These are phyloP conservation scores for Triplophysa yarkandensis DNA, from an alignment of 2,797 vertebrate species.

Conservation along the genomic window DNA sequence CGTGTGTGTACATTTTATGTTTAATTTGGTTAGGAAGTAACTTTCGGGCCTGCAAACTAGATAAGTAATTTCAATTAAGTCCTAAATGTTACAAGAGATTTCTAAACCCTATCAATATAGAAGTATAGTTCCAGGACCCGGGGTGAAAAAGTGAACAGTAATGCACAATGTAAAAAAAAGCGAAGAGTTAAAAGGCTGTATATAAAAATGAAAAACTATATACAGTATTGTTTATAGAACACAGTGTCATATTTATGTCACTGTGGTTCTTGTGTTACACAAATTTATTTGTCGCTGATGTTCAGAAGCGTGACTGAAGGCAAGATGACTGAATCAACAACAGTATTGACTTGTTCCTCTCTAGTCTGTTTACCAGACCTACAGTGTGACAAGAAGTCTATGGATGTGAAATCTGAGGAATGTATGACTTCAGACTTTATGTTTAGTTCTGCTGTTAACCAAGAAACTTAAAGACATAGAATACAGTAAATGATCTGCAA, in stretches of 20 bases:
- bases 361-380: background rate
- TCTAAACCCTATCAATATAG: no score
- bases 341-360: background rate
- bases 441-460: background rate
- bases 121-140: background rate
- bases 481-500: slow-evolving; percentile 22
- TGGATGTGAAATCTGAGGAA: slow-evolving; percentile 30
- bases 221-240: background rate
- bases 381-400: slow-evolving; percentile 10
- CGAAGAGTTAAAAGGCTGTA: no score
- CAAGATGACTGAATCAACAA: slow-evolving; percentile 4
- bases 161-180: background rate
- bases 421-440: slow-evolving; percentile 20
- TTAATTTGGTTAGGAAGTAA: no score
- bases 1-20: background rate
- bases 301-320: slow-evolving; percentile 4
- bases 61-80: background rate
- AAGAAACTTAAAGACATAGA: slow-evolving; percentile 33
- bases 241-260: background rate
- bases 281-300: background rate
- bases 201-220: background rate
- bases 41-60: no score
- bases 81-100: background rate
- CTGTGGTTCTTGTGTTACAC: slow-evolving; percentile 1
- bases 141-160: background rate